phyloP scores from a whole-genome alignment of 2,113 vertebrate species.

The Microtus richardsoni region DNA sequence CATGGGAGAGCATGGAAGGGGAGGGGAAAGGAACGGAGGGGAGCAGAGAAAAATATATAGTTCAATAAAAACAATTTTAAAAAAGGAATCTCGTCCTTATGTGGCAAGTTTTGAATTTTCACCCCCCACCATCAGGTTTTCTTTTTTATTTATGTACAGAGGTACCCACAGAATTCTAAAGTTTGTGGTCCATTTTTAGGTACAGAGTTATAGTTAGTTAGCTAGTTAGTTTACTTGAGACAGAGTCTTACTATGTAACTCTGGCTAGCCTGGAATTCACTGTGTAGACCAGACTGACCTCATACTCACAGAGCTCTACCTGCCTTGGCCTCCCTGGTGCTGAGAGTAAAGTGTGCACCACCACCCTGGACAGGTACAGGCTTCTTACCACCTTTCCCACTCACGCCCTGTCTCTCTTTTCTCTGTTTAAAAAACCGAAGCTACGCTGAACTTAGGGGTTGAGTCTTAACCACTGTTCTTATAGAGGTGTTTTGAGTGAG shows the following conservation, averaged over 20 bases:
- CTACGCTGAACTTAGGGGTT: background rate
- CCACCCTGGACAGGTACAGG: background rate
- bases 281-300: too few relatives aligned
- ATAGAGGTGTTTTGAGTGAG: constrained; percentile 29
- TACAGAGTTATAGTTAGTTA: background rate
- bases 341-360: background rate
- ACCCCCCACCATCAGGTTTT: accelerated
- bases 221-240: background rate
- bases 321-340: background rate
- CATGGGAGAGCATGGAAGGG: too few relatives aligned
- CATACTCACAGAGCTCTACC: background rate
- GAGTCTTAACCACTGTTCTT: background rate
- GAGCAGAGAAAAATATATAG: too few relatives aligned
- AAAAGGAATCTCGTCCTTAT: background rate
- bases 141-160: background rate
- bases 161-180: background rate
- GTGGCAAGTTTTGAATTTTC: background rate
- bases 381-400: accelerated
- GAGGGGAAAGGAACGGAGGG: too few relatives aligned
- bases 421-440: constrained; percentile 34
- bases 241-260: background rate
- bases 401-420: background rate
- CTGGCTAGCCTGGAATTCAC: background rate
- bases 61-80: too few relatives aligned
- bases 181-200: background rate